These are phyloP conservation scores for Mellivora capensis DNA, from an alignment of 2,113 vertebrate species.

Conservation along the genomic window DNA sequence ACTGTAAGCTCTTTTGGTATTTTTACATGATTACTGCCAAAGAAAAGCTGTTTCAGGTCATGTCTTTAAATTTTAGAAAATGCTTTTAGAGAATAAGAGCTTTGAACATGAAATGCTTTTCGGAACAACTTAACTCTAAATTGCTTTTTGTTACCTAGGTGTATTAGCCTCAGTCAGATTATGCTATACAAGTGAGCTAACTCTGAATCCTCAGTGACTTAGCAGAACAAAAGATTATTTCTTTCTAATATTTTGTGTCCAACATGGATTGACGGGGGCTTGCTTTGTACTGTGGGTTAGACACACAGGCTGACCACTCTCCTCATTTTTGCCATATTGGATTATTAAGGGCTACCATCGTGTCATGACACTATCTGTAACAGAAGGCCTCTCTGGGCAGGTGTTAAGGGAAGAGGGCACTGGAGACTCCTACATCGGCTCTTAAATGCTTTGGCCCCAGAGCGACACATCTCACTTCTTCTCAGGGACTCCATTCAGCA, in stretches of 20 bases:
- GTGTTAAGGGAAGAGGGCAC: background rate
- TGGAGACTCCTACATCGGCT: background rate
- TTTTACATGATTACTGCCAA: background rate
- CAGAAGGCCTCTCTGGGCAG: background rate
- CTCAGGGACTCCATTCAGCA: background rate
- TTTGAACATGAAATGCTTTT: background rate
- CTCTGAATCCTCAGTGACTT: background rate
- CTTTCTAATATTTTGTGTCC: background rate
- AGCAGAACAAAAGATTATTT: background rate
- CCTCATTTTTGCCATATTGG: background rate
- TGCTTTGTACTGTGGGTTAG: background rate
- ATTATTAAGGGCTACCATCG: background rate
- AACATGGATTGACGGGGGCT: background rate
- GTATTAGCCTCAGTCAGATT: background rate
- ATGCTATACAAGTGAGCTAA: background rate
- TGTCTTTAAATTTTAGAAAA: background rate
- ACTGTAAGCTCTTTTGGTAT: background rate
- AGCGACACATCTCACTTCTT: background rate
- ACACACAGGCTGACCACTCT: background rate
- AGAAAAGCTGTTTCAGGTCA: background rate
- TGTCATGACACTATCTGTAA: background rate
- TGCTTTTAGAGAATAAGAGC: background rate
- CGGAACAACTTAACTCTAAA: background rate
- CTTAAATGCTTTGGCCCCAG: background rate
- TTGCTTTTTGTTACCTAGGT: background rate